Evolutionary conservation across 2,888 invertebrate genomes (phyloP).

Genomic region (Tenthredo notha): DNA sequence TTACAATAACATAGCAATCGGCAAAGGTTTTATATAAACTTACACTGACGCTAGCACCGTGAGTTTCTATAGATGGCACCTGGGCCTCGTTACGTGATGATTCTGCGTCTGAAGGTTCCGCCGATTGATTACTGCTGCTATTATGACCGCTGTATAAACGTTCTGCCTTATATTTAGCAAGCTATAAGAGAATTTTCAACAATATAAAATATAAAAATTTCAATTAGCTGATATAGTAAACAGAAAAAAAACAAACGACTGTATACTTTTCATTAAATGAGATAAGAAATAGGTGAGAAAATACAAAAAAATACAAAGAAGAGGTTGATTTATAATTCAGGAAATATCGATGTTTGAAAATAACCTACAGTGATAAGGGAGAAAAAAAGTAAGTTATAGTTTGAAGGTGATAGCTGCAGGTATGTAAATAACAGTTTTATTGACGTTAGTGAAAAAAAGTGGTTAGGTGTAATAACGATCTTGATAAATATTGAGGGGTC

Average conservation of each 20-base stretch:
- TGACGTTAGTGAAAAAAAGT: slow-evolving; percentile 18
- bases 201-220: background rate
- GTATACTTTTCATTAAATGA: background rate
- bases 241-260: background rate
- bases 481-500: background rate
- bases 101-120: slow-evolving; percentile 71
- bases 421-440: slow-evolving; percentile 20
- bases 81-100: slow-evolving; percentile 66
- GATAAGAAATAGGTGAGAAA: background rate
- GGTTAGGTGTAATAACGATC: slow-evolving; percentile 8
- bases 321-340: background rate
- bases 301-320: background rate
- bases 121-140: slow-evolving; percentile 58
- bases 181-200: slow-evolving; percentile 58
- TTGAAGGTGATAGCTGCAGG: background rate
- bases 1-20: background rate
- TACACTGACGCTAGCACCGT: slow-evolving; percentile 67
- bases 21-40: background rate
- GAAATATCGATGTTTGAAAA: background rate
- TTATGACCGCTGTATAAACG: slow-evolving; percentile 60
- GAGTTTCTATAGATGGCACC: slow-evolving; percentile 65
- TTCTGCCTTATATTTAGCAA: slow-evolving; percentile 69
- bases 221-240: background rate
- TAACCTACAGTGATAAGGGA: background rate
- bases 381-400: background rate